Evolutionary conservation across 1,140 invertebrate species (phyloP), one percentile per base, ranked within the genome.

Genomic region (Ceratitis capitata): DNA sequence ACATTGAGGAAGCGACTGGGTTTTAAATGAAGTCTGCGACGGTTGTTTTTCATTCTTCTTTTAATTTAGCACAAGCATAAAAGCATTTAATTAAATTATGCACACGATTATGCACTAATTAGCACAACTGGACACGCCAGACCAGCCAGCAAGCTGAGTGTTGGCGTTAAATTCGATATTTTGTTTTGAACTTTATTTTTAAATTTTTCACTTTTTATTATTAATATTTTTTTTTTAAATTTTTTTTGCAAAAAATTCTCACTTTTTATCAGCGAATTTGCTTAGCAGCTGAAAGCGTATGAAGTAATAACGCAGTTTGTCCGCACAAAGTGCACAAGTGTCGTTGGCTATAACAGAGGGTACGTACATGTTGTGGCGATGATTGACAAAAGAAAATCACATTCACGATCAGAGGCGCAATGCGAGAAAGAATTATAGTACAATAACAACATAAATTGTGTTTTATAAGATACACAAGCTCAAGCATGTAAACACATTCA

Each of bases 341-440:
- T 45, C n/a, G 39, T 47, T 32, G 45, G 39, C n/a, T n/a, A n/a
- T n/a, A 78, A 78, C 69, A 45, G 69, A 78, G 58, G 9, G n/a
- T n/a, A n/a, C 7, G 1, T 14, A 78, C 3, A 78, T 39, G 39
- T 78, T 78, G 42, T 78, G n/a, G n/a, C n/a, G n/a, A n/a, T 45
- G 39, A 78, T n/a, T 78, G 69, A 78, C 69, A 78, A 74, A 74
- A 78, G 69, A 45, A 78, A 78, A 78, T 78, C 69, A 45, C 39
- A 78, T 42, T 45, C 16, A 78, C 69, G 69, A 78, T 78, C 39
- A 42, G 69, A 78, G 19, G 35, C 19, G 39, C 39, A 78, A 78
- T 42, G 9, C 69, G 39, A 45, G n/a, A 32, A 9, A 16, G 35
- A 23, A 45, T n/a, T n/a, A n/a, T n/a, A n/a, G n/a, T 78, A 78